Base-by-base conservation (phyloP, 2,797 vertebrate species). In the Botia kubotai region DNA sequence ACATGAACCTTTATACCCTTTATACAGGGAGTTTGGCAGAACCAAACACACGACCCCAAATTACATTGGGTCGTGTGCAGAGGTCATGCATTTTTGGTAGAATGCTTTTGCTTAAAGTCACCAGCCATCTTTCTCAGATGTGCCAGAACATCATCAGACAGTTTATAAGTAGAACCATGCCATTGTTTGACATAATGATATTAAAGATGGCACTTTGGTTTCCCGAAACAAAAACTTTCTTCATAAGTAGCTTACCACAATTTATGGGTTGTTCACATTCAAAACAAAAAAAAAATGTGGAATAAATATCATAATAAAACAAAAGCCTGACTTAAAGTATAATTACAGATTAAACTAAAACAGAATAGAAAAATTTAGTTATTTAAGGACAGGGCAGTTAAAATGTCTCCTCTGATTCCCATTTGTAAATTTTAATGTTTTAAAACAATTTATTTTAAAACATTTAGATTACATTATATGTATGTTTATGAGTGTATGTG, bases 141-240 rank as follows among this genome's bases (percentile, higher is more conserved):
- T 88, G 83, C 85, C 86, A 87, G 85, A 58, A 84, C 84, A 87
- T 83, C 90, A 93, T 94, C 91, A 93, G 92, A 94, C 85, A 74
- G 89, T 91, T 93, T 90, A 88, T 90, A 93, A 92, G 93, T 92
- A 91, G 90, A 93, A 94, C 77, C 92, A 86, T 94, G 89, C 92
- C 86, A 94, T 94, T 94, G 6, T 88, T 88, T 87, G 88, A 90
- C 91, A 90, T 93, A 90, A 91, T 90, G 88, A 92, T 94, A 93
- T 94, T 94, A 90, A 93, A 93, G 89, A 93, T 91, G 92, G 92
- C 92, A 91, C 91, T 86, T 92, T 82, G 93, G 92, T 91, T 93
- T 91, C 90, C 91, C 87, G 89, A n/a, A 92, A 93, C 91, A 89
- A 92, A 93, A 93, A 92, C 91, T 92, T 90, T 93, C 92, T 93